phyloP scores from a whole-genome alignment of 2,113 vertebrate species.

The Crotalus viridis region DNA sequence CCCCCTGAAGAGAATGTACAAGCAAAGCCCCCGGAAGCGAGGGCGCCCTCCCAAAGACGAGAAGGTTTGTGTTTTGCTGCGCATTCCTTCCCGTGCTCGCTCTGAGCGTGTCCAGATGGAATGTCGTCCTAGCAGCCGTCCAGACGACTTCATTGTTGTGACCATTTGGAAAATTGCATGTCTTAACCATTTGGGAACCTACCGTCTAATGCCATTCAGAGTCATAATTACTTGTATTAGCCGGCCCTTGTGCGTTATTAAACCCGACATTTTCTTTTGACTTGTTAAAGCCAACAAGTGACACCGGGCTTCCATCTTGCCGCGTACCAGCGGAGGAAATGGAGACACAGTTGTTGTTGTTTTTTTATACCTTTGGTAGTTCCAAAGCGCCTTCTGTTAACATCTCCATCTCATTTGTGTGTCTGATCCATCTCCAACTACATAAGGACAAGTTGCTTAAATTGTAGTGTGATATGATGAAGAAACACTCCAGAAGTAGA shows the following conservation, averaged over 20 bases:
- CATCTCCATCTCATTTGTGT: slow-evolving; percentile 10
- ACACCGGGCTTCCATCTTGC: slow-evolving; percentile 19
- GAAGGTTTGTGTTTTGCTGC: slow-evolving; percentile 82
- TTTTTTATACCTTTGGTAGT: background rate
- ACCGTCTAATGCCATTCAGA: slow-evolving; percentile 7
- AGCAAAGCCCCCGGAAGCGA: slow-evolving; percentile 89
- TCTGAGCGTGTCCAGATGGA: slow-evolving; percentile 53
- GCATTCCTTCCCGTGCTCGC: slow-evolving; percentile 46
- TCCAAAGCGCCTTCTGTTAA: slow-evolving; percentile 8
- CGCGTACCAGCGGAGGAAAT: slow-evolving; percentile 2
- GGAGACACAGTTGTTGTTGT: background rate
- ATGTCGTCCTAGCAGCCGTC: slow-evolving; percentile 27
- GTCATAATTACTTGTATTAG: slow-evolving; percentile 12
- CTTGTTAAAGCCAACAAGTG: slow-evolving; percentile 31
- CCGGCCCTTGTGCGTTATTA: background rate
- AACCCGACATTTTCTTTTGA: background rate
- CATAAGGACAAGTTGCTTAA: background rate
- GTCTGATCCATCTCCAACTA: slow-evolving; percentile 2
- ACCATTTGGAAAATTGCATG: slow-evolving; percentile 2
- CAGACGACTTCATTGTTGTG: slow-evolving; percentile 36
- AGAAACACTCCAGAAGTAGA: slow-evolving; percentile 29
- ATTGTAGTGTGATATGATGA: background rate
- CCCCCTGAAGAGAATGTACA: slow-evolving; percentile 80
- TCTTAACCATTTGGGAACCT: slow-evolving; percentile 28
- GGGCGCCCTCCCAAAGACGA: slow-evolving; percentile 88